phyloP scores from a whole-genome alignment of 2,113 vertebrate species.

The Pituophis catenifer region DNA sequence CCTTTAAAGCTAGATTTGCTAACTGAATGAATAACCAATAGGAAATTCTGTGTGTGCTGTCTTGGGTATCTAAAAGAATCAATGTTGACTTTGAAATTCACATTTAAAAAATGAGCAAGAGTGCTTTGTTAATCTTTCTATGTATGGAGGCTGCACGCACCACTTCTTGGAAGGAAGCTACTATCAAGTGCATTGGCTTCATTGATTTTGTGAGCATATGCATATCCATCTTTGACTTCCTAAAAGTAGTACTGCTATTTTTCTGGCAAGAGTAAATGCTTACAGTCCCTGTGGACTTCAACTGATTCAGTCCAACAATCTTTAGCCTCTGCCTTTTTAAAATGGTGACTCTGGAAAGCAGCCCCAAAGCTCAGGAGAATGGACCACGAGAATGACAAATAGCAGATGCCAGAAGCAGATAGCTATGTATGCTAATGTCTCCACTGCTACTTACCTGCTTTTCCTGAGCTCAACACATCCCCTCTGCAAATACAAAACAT shows the following conservation, averaged over 20 bases:
- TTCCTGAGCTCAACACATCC: not conserved
- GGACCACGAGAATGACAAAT: not conserved
- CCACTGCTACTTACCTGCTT: constrained; percentile 21
- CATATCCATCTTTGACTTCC: not conserved
- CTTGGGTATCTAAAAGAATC: not conserved
- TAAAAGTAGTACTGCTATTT: not conserved
- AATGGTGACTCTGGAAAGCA: not conserved
- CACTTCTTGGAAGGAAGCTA: not conserved
- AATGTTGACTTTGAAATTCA: not conserved
- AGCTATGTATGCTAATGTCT: not conserved
- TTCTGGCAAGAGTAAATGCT: not conserved
- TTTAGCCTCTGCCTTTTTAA: not conserved
- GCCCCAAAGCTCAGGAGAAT: not conserved
- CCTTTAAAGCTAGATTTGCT: not conserved
- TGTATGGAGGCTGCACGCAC: not conserved
- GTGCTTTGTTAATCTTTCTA: not conserved
- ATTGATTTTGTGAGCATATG: not conserved
- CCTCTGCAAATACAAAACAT: constrained; percentile 33
- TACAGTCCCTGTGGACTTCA: not conserved
- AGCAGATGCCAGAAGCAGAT: not conserved
- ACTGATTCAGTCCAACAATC: not conserved
- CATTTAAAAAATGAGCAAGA: not conserved
- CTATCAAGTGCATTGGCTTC: not conserved
- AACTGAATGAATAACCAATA: not conserved
- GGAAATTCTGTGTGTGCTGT: not conserved